Percentiles rank a stretch among this genome's conserved stretches.
Evolutionary conservation across 1,140 invertebrate genomes (phyloP).

Genomic region (Formica exsecta): DNA sequence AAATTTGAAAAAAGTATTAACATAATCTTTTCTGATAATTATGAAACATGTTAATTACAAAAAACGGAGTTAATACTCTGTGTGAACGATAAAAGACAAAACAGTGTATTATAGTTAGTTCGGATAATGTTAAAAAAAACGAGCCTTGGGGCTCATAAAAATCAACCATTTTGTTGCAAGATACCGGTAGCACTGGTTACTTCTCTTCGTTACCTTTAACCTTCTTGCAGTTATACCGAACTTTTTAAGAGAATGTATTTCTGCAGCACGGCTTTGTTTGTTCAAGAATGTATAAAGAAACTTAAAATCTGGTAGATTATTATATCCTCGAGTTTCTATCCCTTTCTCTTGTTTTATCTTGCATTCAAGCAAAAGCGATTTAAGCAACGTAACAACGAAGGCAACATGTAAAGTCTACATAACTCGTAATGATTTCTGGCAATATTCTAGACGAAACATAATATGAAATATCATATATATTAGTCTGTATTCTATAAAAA

Average conservation of each 20-base stretch:
- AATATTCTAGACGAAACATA: slow-evolving; percentile 4
- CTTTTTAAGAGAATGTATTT: slow-evolving; percentile 50
- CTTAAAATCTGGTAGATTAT: slow-evolving; percentile 27
- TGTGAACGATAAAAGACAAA: background rate
- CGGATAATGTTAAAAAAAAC: slow-evolving; percentile 5
- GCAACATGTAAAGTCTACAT: background rate
- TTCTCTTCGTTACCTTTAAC: slow-evolving; percentile 70
- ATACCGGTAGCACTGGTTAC: slow-evolving; percentile 48
- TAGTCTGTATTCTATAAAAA: background rate
- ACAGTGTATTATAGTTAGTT: background rate
- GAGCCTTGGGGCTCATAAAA: slow-evolving; percentile 65
- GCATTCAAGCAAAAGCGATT: slow-evolving; percentile 16
- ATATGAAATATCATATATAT: background rate
- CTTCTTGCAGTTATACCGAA: slow-evolving; percentile 59
- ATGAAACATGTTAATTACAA: slow-evolving; percentile 1
- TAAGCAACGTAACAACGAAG: background rate
- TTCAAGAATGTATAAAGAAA: slow-evolving; percentile 30
- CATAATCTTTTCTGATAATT: background rate
- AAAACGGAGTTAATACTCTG: background rate
- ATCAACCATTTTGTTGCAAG: slow-evolving; percentile 38
- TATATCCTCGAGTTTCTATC: slow-evolving; percentile 47
- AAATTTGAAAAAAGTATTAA: background rate
- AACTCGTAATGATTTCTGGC: background rate
- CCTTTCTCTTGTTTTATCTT: slow-evolving; percentile 1
- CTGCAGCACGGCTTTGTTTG: background rate